Evolutionary conservation across 2,888 invertebrate species (phyloP).

Genomic region (Eupithecia abbreviata): DNA sequence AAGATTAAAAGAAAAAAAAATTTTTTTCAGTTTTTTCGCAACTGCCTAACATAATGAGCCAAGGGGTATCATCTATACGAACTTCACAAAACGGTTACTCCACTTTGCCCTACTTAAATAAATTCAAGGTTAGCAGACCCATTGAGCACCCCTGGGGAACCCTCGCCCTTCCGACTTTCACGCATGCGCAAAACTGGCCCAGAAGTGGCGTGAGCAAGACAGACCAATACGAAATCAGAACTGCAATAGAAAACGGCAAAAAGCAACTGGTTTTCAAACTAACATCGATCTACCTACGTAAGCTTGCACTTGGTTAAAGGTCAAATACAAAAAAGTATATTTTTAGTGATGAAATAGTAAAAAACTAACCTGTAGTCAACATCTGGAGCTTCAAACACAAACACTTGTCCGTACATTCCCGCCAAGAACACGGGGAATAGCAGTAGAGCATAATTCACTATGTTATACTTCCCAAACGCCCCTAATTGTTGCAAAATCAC

Average conservation of each 20-base stretch:
- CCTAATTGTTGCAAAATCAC: constrained; percentile 68
- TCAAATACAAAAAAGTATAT: not conserved
- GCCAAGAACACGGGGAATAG: constrained; percentile 75
- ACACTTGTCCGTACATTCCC: constrained; percentile 75
- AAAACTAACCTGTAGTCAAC: constrained; percentile 68
- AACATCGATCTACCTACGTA: not conserved
- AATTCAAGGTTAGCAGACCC: constrained; percentile 38
- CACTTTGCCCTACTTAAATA: constrained; percentile 32
- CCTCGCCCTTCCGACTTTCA: constrained; percentile 39
- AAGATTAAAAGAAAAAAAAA: too few species aligned
- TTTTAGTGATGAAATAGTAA: not conserved
- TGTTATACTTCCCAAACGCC: constrained; percentile 72
- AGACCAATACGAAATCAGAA: constrained; percentile 21
- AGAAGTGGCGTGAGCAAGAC: constrained; percentile 45
- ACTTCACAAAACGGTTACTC: constrained; percentile 18
- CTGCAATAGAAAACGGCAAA: constrained; percentile 13
- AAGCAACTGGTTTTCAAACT: constrained; percentile 18
- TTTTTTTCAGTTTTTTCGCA: not conserved
- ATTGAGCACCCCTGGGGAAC: constrained; percentile 36
- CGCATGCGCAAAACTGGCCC: constrained; percentile 54
- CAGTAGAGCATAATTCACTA: constrained; percentile 72
- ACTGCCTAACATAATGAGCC: not conserved
- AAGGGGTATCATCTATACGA: not conserved
- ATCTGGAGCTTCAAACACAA: constrained; percentile 75
- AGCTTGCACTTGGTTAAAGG: constrained; percentile 3